Evolutionary conservation across 2,113 vertebrate species (phyloP).

Genomic region (Oryzias woworae): DNA sequence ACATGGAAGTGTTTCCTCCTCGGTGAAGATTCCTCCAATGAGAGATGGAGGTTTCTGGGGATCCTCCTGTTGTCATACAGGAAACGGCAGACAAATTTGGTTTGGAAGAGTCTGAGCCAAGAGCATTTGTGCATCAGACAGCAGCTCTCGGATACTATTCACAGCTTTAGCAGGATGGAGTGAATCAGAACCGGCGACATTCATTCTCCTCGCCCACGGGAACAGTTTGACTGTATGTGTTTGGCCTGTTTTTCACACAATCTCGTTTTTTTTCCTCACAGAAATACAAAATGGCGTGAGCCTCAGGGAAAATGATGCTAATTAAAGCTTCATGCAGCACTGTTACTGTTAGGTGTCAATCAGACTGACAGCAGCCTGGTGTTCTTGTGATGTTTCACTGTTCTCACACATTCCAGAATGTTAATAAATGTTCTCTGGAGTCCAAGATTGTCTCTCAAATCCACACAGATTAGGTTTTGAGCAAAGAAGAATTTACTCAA

Average conservation of each 20-base stretch:
- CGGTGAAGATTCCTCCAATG: conserved; percentile 68
- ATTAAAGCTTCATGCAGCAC: conserved; percentile 43
- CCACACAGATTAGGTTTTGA: too few species aligned
- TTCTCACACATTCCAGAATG: conserved; percentile 12
- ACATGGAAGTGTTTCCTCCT: conserved; percentile 78
- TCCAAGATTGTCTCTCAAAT: neutral
- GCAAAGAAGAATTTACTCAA: too few species aligned
- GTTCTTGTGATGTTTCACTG: conserved; percentile 33
- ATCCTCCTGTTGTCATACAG: conserved; percentile 73
- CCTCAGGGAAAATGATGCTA: conserved; percentile 30
- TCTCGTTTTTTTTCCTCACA: conserved; percentile 16
- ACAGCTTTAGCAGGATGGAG: conserved; percentile 42
- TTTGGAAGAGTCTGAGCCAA: conserved; percentile 40
- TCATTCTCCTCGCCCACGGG: conserved; percentile 51
- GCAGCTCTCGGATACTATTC: conserved; percentile 50
- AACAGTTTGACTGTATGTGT: conserved; percentile 50
- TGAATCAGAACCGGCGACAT: conserved; percentile 57
- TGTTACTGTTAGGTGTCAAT: conserved; percentile 13
- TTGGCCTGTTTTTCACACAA: conserved; percentile 26
- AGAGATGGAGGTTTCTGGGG: conserved; percentile 62
- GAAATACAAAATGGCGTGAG: conserved; percentile 41
- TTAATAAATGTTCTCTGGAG: neutral
- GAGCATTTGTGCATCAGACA: conserved; percentile 53
- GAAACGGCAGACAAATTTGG: conserved; percentile 80
- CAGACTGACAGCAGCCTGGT: conserved; percentile 37